Evolutionary conservation across 2,888 invertebrate species (phyloP).

Genomic region (Masnerella sp.): DNA sequence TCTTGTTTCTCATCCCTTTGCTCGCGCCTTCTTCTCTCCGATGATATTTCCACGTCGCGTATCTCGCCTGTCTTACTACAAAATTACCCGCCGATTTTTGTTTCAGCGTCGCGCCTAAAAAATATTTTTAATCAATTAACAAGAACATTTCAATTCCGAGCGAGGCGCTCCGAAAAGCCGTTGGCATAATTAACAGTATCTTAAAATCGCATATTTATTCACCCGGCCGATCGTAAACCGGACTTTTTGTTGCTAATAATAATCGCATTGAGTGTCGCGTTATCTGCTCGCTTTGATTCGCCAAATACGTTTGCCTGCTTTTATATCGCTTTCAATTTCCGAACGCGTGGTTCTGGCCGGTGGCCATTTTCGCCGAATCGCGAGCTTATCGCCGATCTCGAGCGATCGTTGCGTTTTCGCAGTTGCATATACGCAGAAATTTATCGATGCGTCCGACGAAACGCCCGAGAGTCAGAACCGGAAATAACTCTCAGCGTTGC

Average conservation of each 20-base stretch:
- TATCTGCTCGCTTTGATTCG: slow-evolving; percentile 33
- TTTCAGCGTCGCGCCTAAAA: no score
- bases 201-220: slow-evolving; percentile 41
- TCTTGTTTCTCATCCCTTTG: slow-evolving; percentile 38
- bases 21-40: not conserved
- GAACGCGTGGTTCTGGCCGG: slow-evolving; percentile 26
- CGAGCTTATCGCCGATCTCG: slow-evolving; percentile 46
- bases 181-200: slow-evolving; percentile 33
- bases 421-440: slow-evolving; percentile 52
- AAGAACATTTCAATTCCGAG: slow-evolving; percentile 33
- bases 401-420: slow-evolving; percentile 20
- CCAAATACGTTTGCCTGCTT: slow-evolving; percentile 19
- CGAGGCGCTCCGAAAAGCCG: not conserved
- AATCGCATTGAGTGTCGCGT: slow-evolving; percentile 40
- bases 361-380: slow-evolving; percentile 43
- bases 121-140: slow-evolving; percentile 42
- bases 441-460: slow-evolving; percentile 44
- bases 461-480: slow-evolving; percentile 54
- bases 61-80: not conserved
- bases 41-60: no score
- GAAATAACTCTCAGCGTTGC: slow-evolving; percentile 42
- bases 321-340: slow-evolving; percentile 50
- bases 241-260: slow-evolving; percentile 49
- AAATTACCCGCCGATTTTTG: no score
- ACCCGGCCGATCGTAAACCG: slow-evolving; percentile 31